Evolutionary conservation across 1,140 invertebrate genomes (phyloP).

Genomic region (Papilio dardanus): DNA sequence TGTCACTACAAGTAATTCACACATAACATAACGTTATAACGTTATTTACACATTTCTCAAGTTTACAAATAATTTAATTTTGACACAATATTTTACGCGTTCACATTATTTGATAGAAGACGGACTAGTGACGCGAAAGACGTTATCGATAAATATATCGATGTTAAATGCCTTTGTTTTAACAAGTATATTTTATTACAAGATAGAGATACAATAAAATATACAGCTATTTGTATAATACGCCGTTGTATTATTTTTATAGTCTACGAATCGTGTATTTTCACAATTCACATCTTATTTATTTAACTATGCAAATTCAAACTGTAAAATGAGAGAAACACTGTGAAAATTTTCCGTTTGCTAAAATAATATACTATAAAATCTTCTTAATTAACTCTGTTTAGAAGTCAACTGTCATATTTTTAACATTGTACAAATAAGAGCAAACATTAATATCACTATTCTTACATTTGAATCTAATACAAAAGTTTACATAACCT

Average conservation of each 20-base stretch:
- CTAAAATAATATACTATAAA: not conserved
- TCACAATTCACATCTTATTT: not conserved
- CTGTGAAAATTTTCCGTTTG: slow-evolving; percentile 25
- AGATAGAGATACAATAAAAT: slow-evolving; percentile 12
- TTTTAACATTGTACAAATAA: not conserved
- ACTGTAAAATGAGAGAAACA: not conserved
- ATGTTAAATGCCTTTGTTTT: not conserved
- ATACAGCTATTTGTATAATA: not conserved
- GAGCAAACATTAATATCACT: slow-evolving; percentile 16
- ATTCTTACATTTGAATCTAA: not conserved
- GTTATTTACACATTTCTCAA: slow-evolving; percentile 23
- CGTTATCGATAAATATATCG: slow-evolving; percentile 27
- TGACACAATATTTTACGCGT: slow-evolving; percentile 4
- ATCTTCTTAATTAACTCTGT: not conserved
- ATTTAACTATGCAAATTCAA: slow-evolving; percentile 11
- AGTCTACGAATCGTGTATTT: not conserved
- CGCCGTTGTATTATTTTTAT: not conserved
- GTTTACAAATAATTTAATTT: not conserved
- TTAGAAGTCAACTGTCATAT: not conserved
- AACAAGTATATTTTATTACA: slow-evolving; percentile 8
- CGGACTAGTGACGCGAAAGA: slow-evolving; percentile 13
- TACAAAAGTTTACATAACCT: slow-evolving; percentile 18
- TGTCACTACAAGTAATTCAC: slow-evolving; percentile 20
- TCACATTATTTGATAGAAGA: slow-evolving; percentile 23
- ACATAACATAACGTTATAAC: slow-evolving; percentile 1